Evolutionary conservation across 2,797 vertebrate genomes (phyloP), one percentile per base, ranked within the genome.

Genomic region (Crocodylus rhombifer): DNA sequence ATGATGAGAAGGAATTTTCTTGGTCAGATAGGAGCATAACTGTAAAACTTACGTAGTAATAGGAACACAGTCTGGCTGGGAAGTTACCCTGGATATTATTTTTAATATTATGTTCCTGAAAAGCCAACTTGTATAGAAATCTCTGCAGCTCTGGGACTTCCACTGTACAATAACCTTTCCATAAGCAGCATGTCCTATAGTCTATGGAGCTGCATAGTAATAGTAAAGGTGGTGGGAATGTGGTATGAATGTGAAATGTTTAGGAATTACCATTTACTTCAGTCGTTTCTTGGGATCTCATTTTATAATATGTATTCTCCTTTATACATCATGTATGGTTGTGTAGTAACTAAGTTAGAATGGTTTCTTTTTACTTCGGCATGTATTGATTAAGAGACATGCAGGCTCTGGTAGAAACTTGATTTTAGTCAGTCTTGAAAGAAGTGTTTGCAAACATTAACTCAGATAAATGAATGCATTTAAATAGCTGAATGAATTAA

Each of bases 1-100:
- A 69, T 90, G 80, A 86, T 94, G 73, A 88, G 78, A 89, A 92
- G 94, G 69, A n/a, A 73, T 30, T 90, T 94, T 91, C 80, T 61
- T 79, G 36, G 18, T 93, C 91, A 78, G 82, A 58, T 33, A 83
- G 18, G 58, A 83, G 80, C 64, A 94, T 86, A n/a, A 61, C 88
- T 23, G 33, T 84, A 67, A 82, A 89, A 79, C 30, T 3, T 0
- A 6, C 28, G 16, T 76, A 58, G 93, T 93, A 86, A 75, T 58
- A 82, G 55, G 87, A 86, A 71, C 82, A 58, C 3, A 12, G 58
- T 16, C 86, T 81, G 28, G 14, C 1, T 90, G 75, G 60, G 23
- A 84, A 55, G 20, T 55, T 79, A 25, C 28, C 76, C 1, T 12
- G 78, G 11, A 73, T 91, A 23, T 69, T 1, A 56, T 90, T 90